Conservation (phyloP, 1,140 invertebrate species). For the Bombus breviceps region DNA sequence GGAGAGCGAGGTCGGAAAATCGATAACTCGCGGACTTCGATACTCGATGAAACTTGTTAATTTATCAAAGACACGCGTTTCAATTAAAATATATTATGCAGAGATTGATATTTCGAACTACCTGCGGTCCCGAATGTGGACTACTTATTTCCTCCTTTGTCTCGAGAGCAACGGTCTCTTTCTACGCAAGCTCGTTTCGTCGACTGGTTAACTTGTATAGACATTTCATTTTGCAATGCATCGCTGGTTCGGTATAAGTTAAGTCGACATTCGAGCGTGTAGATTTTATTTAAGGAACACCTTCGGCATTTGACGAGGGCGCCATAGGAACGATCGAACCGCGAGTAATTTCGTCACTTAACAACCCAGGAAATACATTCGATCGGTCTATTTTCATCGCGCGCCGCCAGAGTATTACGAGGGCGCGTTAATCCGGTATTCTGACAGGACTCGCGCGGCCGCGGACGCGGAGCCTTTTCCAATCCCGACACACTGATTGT, state of each 20-base stretch:
- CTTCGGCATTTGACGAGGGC: not conserved
- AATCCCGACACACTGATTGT: slow-evolving; percentile 77
- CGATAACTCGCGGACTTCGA: slow-evolving; percentile 46
- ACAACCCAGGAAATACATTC: slow-evolving; percentile 40
- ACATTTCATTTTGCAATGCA: not conserved
- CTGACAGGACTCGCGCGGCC: slow-evolving; percentile 56
- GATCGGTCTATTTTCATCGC: slow-evolving; percentile 64
- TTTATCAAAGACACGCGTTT: not conserved
- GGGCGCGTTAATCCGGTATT: slow-evolving; percentile 74
- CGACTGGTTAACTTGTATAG: not conserved
- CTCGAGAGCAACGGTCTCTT: no score
- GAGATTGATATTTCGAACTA: no score
- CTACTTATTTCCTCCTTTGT: no score
- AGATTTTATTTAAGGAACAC: not conserved
- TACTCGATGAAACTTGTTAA: not conserved
- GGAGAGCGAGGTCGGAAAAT: slow-evolving; percentile 40
- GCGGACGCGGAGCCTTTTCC: slow-evolving; percentile 69
- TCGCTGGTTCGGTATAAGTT: not conserved
- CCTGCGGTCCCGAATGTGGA: no score
- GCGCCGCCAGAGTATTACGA: slow-evolving; percentile 66
- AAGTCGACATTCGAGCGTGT: not conserved
- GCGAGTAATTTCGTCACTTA: slow-evolving; percentile 54
- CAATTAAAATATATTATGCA: not conserved
- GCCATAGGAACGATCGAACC: not conserved
- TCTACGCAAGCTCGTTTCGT: no score